Evolutionary conservation across 35 echinoderm and acorn worm species (phyloP).

Genomic region (Anneissia japonica): DNA sequence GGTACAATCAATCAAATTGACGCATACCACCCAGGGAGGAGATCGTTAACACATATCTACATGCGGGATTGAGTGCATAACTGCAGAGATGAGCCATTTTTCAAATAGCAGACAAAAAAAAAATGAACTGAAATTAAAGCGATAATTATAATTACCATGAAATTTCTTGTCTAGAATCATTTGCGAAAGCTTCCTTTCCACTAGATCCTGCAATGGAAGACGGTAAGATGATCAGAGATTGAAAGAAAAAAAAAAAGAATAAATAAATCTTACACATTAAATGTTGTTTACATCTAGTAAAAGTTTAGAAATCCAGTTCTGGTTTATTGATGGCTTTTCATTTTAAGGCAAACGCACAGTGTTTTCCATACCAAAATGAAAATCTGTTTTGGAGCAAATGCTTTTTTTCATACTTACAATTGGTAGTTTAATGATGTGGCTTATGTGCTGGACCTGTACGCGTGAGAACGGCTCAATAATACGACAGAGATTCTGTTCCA

Average conservation of each 20-base stretch:
- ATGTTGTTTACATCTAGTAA: background rate
- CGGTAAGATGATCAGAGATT: background rate
- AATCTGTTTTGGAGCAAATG: background rate
- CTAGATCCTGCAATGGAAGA: constrained; percentile 54
- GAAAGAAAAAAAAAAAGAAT: constrained; percentile 10
- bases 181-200: constrained; percentile 94
- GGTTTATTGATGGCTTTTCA: background rate
- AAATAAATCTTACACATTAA: background rate
- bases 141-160: constrained; percentile 73
- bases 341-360: background rate
- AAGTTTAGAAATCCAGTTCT: background rate
- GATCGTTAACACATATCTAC: background rate
- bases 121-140: too few species aligned
- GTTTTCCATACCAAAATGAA: background rate
- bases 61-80: background rate
- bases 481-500: constrained; percentile 93
- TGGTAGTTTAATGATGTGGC: constrained; percentile 92
- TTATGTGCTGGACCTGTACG: constrained; percentile 89
- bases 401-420: constrained; percentile 90
- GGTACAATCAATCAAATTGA: too few species aligned
- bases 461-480: constrained; percentile 99
- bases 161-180: constrained; percentile 99
- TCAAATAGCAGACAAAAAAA: background rate
- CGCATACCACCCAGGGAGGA: background rate
- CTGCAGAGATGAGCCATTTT: background rate